A percentile compares a stretch with the other conserved stretches of the same genome.
Conservation (phyloP, 1,140 invertebrate species). For the Neodiprion fabricii region DNA sequence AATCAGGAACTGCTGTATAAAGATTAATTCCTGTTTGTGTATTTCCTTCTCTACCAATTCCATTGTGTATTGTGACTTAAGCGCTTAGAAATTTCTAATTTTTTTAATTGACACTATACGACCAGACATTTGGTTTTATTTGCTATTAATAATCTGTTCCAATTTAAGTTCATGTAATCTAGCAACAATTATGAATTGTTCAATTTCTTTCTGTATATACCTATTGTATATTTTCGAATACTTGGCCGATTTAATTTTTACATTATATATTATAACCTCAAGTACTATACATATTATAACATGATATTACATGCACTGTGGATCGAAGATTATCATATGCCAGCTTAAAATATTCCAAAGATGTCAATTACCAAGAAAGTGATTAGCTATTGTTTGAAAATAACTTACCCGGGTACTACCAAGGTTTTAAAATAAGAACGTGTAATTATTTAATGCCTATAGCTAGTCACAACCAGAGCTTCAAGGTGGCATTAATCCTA, state of each 20-base stretch:
- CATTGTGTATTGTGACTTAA: neutral
- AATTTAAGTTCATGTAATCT: neutral
- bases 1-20: conserved; percentile 1
- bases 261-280: neutral
- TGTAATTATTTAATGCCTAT: too few species aligned
- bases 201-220: too few species aligned
- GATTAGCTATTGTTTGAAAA: neutral
- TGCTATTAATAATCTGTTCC: neutral
- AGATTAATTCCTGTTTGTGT: neutral
- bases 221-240: neutral
- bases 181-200: neutral
- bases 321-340: neutral
- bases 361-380: neutral
- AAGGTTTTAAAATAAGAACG: too few species aligned
- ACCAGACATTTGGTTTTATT: neutral
- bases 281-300: neutral
- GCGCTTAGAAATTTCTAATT: neutral
- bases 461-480: neutral
- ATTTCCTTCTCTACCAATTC: neutral
- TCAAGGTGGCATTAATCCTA: neutral
- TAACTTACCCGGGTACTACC: neutral
- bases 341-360: neutral
- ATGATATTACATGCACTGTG: neutral
- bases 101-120: neutral
- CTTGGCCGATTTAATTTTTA: neutral